Evolutionary conservation across 2,113 vertebrate genomes (phyloP).

Genomic region (Haemorhous mexicanus): DNA sequence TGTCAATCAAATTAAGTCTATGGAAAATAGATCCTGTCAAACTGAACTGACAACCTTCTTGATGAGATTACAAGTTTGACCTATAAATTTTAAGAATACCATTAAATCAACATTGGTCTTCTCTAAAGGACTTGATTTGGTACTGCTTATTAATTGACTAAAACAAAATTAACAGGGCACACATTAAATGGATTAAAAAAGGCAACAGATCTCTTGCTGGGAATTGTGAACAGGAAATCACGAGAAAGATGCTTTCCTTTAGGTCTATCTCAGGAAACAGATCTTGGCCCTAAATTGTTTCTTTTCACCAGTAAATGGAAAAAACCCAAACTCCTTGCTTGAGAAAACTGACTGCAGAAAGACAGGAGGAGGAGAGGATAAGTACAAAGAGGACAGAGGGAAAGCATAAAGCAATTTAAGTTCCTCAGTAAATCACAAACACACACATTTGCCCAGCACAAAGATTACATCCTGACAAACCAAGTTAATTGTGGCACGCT

Average conservation of each 20-base stretch:
- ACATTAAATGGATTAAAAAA: not conserved
- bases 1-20: slow-evolving; percentile 34
- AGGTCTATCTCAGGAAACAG: not conserved
- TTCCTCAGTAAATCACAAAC: not conserved
- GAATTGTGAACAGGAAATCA: not conserved
- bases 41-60: slow-evolving; percentile 17
- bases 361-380: not conserved
- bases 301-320: not conserved
- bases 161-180: slow-evolving; percentile 21
- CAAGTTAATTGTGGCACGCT: not conserved
- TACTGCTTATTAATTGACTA: slow-evolving; percentile 10
- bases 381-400: not conserved
- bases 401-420: not conserved
- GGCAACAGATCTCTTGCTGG: not conserved
- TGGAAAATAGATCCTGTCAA: slow-evolving; percentile 23
- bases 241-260: not conserved
- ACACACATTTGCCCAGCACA: not conserved
- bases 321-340: not conserved
- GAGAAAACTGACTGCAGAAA: not conserved
- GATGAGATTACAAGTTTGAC: slow-evolving; percentile 24
- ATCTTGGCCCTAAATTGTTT: not conserved
- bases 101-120: not conserved
- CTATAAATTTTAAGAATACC: not conserved
- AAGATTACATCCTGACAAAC: not conserved
- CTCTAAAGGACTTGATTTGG: not conserved